Base-by-base conservation (phyloP, 2,797 vertebrate species). In the Platalea minor region DNA sequence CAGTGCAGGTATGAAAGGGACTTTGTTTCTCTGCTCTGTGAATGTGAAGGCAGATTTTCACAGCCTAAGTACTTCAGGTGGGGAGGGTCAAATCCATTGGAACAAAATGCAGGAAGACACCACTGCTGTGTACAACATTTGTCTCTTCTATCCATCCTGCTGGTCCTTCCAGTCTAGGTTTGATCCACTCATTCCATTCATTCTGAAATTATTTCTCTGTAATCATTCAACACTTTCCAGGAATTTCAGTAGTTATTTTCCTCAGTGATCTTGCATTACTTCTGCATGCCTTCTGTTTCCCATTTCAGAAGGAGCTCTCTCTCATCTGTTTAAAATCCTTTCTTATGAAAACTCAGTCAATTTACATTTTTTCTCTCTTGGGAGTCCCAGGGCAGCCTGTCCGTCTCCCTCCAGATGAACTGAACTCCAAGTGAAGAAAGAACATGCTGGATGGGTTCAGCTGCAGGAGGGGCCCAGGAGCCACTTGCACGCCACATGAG, bases 401-500 rank as follows among this genome's bases (percentile, higher is more conserved):
- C 17, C 19, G 31, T 35, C 6, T 77, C 7, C 17, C 11, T 83
- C 37, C 6, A 75, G 13, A 35, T 20, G 12, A 74, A 67, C 0
- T 41, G 17, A 33, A 39, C 10, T 82, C 31, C 54, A 70, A 43
- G 37, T 18, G 48, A 74, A 41, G 25, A 64, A 84, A 59, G 14
- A 78, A 7, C 6, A 39, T 56, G 11, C 17, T 72, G 41, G 19
- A 23, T 19, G n/a, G n/a, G 35, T 61, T 75, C 69, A 78, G 72
- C 4, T 35, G 14, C 21, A 73, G 50, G 18, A 85, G 33, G 13
- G 82, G 19, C 59, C 33, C 2, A 4, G 63, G 15, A 79, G 17
- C 2, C 28, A n/a, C n/a, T 17, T 53, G 11, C n/a, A 61, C 2
- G 1, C 11, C 29, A 51, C 2, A 0, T 0, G 2, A 59, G 20